These are phyloP conservation scores for Thalassoma bifasciatum DNA, from an alignment of 2,113 vertebrate species.

Conservation along the genomic window DNA sequence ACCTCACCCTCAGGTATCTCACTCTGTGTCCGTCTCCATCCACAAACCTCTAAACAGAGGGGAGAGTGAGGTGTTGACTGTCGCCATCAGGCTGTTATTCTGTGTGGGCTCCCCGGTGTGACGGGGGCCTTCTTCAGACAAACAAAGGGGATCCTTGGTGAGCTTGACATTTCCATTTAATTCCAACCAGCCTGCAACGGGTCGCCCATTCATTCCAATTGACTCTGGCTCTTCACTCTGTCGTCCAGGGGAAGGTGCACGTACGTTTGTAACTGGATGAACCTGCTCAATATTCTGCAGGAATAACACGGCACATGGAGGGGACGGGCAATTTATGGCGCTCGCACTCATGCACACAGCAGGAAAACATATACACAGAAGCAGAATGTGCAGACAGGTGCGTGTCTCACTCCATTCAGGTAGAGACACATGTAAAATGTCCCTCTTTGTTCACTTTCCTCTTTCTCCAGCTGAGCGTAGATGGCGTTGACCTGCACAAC, in stretches of 20 bases:
- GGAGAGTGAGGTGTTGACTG: conserved; percentile 51
- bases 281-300: conserved; percentile 48
- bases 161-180: conserved; percentile 83
- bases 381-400: conserved; percentile 1
- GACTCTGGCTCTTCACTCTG: conserved; percentile 64
- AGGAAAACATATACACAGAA: background rate
- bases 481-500: conserved; percentile 45
- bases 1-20: conserved; percentile 4
- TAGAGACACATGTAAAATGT: background rate
- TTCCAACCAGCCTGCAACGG: conserved; percentile 45
- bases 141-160: conserved; percentile 73
- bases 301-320: conserved; percentile 25
- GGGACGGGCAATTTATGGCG: conserved; percentile 1
- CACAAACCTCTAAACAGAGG: conserved; percentile 24
- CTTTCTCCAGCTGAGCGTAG: conserved; percentile 24
- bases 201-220: conserved; percentile 72
- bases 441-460: background rate
- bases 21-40: background rate
- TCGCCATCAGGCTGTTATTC: conserved; percentile 60
- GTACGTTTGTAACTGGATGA: background rate
- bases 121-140: conserved; percentile 57
- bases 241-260: background rate
- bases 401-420: background rate
- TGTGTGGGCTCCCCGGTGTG: conserved; percentile 56
- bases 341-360: conserved; percentile 3